A percentile compares a stretch with the other conserved stretches of the same genome.
Conservation (phyloP, 2,888 invertebrate genomes). For the Diplolepis rosae region DNA sequence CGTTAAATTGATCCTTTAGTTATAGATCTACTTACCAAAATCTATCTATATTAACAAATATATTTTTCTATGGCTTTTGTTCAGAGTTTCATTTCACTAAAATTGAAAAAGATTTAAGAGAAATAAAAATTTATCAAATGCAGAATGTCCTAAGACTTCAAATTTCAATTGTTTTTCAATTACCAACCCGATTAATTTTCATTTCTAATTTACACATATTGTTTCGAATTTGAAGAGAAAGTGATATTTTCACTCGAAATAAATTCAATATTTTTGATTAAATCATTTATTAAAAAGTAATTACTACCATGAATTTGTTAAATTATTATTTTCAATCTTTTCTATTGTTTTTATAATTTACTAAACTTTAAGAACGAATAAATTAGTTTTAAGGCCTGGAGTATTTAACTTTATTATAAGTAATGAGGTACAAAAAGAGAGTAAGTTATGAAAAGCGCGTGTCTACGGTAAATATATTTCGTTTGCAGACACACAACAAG, state of each 20-base stretch:
- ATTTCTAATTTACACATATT: no score
- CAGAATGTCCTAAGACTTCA: no score
- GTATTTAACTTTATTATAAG: not conserved
- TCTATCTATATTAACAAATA: not conserved
- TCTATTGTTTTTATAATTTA: not conserved
- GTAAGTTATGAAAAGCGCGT: not conserved
- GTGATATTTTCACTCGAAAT: no score
- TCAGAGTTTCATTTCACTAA: not conserved
- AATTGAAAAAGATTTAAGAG: no score
- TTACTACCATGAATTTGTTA: no score
- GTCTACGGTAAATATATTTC: constrained; percentile 29
- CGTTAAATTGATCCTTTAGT: constrained; percentile 32
- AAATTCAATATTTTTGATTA: no score
- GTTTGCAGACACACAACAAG: constrained; percentile 68
- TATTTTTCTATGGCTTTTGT: not conserved
- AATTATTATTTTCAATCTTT: no score
- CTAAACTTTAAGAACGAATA: not conserved
- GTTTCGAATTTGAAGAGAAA: no score
- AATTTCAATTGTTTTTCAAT: no score
- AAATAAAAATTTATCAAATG: no score
- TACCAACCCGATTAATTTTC: no score
- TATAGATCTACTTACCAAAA: not conserved
- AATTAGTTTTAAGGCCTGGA: not conserved
- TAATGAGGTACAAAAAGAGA: not conserved
- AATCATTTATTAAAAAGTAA: no score